phyloP scores from a whole-genome alignment of 1,140 invertebrate species.

The Brachionus calyciflorus region DNA sequence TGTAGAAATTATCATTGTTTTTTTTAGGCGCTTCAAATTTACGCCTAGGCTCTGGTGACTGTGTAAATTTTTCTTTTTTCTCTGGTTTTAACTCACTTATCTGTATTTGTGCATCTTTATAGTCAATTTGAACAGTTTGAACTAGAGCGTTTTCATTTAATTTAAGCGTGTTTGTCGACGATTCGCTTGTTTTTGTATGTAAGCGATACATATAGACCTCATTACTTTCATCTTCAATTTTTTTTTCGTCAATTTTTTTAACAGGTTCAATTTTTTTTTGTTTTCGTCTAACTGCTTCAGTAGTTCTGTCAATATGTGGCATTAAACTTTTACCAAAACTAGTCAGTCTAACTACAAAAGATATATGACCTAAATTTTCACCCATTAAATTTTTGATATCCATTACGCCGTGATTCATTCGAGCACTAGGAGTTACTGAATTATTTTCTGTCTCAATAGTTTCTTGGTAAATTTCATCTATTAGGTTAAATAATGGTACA shows the following conservation, averaged over 20 bases:
- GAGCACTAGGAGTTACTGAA: background rate
- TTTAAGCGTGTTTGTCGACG: background rate
- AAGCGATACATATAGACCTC: background rate
- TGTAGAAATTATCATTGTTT: background rate
- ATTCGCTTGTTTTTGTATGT: background rate
- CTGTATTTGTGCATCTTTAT: conserved; percentile 17
- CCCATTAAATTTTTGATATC: conserved; percentile 43
- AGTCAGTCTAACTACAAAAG: conserved; percentile 7
- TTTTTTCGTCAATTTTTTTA: background rate
- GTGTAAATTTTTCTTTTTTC: conserved; percentile 16
- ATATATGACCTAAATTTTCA: conserved; percentile 13
- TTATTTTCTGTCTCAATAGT: background rate
- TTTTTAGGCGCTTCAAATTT: conserved; percentile 15
- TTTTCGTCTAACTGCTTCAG: conserved; percentile 18
- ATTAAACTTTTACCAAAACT: conserved; percentile 27
- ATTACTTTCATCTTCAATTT: background rate
- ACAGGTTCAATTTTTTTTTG: background rate
- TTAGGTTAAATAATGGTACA: background rate
- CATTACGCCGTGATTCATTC: conserved; percentile 25
- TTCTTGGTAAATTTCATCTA: conserved; percentile 11
- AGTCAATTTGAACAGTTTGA: conserved; percentile 31
- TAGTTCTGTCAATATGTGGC: conserved; percentile 28
- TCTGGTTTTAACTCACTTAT: conserved; percentile 24
- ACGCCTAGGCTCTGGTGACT: conserved; percentile 5
- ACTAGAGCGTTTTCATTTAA: background rate